phyloP scores from a whole-genome alignment of 2,797 vertebrate species.

The Scolopax rusticola region DNA sequence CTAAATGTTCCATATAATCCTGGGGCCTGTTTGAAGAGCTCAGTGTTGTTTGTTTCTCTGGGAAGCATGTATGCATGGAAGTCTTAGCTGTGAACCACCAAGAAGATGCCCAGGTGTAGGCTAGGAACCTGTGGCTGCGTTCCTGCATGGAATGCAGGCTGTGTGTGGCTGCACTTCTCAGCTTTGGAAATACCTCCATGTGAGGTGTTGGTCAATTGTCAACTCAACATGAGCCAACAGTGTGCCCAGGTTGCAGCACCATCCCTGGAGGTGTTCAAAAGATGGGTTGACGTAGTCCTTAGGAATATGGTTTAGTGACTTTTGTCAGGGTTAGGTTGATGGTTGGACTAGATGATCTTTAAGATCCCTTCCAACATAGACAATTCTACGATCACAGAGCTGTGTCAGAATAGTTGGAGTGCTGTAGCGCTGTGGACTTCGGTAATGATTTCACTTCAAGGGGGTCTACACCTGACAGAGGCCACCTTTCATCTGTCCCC shows the following conservation, averaged over 20 bases:
- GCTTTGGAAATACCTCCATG: background rate
- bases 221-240: too few species aligned
- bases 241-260: too few species aligned
- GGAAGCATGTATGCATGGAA: background rate
- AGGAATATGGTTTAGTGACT: too few species aligned
- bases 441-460: background rate
- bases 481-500: background rate
- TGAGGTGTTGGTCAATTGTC: background rate
- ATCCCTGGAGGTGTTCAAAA: too few species aligned
- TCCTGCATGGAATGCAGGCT: background rate
- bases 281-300: too few species aligned
- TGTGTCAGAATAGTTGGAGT: background rate
- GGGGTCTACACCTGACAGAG: constrained; percentile 21
- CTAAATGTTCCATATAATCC: background rate
- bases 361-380: too few species aligned
- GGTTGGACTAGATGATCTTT: too few species aligned
- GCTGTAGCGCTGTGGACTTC: background rate
- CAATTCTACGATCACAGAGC: background rate
- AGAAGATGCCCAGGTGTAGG: background rate
- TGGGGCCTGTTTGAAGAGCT: background rate
- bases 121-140: too few species aligned
- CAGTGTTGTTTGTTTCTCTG: background rate
- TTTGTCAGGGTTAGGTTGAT: too few species aligned
- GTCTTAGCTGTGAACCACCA: background rate
- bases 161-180: background rate